Evolutionary conservation across 2,113 vertebrate species (phyloP).

Genomic region (Australoheros scitulus): DNA sequence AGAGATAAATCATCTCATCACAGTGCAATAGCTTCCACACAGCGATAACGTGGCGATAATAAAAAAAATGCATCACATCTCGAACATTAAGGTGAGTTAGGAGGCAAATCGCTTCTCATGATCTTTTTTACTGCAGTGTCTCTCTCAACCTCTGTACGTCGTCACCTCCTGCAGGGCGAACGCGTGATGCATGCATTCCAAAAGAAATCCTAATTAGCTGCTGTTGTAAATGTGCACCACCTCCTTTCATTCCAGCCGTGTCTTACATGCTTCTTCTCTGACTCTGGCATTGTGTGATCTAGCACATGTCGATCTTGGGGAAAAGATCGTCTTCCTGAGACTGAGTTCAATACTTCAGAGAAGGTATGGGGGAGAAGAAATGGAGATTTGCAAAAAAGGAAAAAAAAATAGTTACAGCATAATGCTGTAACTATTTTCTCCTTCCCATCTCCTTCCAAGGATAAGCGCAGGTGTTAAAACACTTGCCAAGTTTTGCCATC

Average conservation of each 20-base stretch:
- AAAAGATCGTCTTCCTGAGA: conserved; percentile 34
- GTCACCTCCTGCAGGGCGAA: not conserved
- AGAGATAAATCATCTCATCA: conserved; percentile 7
- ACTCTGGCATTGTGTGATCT: conserved; percentile 24
- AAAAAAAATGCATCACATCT: conserved; percentile 17
- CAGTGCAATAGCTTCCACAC: not conserved
- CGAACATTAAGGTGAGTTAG: not conserved
- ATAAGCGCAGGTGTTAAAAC: conserved; percentile 43
- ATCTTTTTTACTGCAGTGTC: not conserved
- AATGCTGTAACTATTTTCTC: no score
- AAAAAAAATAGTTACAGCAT: conserved; percentile 5
- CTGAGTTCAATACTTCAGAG: conserved; percentile 48
- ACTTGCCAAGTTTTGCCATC: conserved; percentile 8
- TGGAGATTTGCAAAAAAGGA: conserved; percentile 1
- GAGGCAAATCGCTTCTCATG: not conserved
- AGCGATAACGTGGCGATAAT: not conserved
- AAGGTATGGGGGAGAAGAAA: not conserved
- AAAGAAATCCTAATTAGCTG: conserved; percentile 55
- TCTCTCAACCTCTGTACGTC: not conserved
- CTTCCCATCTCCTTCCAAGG: not conserved
- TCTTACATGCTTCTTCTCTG: conserved; percentile 13
- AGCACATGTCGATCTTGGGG: conserved; percentile 29
- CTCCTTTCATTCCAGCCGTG: conserved; percentile 21
- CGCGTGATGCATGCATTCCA: not conserved
- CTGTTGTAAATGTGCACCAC: conserved; percentile 30